These are phyloP conservation scores for Entomyzon cyanotis DNA, from an alignment of 2,113 vertebrate genomes.

Conservation along the genomic window DNA sequence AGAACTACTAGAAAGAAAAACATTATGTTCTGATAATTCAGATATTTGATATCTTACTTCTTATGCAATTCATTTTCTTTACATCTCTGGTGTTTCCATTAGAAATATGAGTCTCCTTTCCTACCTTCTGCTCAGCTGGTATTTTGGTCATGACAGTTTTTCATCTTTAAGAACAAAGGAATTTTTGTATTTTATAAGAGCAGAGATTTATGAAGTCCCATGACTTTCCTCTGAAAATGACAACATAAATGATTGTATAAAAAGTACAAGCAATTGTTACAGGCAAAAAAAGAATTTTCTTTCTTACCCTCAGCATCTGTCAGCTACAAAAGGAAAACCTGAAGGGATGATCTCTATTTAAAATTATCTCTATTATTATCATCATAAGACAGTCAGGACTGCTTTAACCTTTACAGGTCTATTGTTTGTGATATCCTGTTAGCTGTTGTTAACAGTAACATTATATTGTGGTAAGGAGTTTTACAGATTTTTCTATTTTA, in stretches of 20 bases:
- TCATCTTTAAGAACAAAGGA: conserved; percentile 17
- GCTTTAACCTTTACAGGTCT: neutral
- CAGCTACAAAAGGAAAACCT: neutral
- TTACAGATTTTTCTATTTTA: neutral
- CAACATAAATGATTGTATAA: neutral
- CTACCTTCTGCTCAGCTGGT: neutral
- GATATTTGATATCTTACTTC: neutral
- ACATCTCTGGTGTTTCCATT: conserved; percentile 15
- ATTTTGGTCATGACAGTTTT: conserved; percentile 28
- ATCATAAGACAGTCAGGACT: neutral
- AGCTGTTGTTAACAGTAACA: neutral
- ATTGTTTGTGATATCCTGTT: neutral
- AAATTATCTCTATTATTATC: neutral
- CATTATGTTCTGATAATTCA: neutral
- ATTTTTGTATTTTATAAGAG: neutral
- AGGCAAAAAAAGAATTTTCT: neutral
- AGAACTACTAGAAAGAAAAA: neutral
- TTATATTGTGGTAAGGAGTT: neutral
- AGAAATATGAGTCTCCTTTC: conserved; percentile 22
- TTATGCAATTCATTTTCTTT: neutral
- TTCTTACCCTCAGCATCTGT: neutral
- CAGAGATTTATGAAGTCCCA: neutral
- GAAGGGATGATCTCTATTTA: neutral
- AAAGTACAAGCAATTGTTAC: neutral
- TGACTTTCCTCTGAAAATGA: neutral